Conservation (phyloP, 2,888 invertebrate genomes). For the Dione juno region DNA sequence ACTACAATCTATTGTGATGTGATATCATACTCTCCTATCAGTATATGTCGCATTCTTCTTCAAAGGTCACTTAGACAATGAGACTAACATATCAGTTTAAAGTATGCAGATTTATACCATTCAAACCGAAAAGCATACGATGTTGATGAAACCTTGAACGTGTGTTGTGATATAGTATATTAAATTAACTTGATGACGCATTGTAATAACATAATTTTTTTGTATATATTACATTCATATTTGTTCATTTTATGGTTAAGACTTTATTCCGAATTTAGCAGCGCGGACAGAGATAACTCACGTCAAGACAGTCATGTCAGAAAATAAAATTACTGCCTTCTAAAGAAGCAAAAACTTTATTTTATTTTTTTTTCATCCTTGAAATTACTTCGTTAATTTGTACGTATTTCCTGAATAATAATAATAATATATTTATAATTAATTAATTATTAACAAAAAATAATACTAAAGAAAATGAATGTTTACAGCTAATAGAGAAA, state of each 20-base stretch:
- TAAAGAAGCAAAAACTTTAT: neutral
- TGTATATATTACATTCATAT: too few species aligned
- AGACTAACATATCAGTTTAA: conserved; percentile 43
- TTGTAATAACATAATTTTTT: too few species aligned
- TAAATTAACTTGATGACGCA: too few species aligned
- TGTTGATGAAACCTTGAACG: neutral
- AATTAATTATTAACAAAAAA: neutral
- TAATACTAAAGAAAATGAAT: neutral
- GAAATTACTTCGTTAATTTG: neutral
- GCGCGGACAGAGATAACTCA: too few species aligned
- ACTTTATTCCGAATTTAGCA: too few species aligned
- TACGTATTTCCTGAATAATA: neutral
- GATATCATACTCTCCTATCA: conserved; percentile 18
- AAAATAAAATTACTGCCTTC: neutral
- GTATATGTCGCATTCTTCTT: conserved; percentile 16
- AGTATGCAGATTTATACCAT: conserved; percentile 47
- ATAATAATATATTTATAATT: neutral
- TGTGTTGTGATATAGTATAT: too few species aligned
- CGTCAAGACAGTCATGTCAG: too few species aligned
- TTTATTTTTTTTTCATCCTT: neutral
- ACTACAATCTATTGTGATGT: neutral
- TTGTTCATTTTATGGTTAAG: too few species aligned
- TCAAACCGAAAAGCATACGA: conserved; percentile 41
- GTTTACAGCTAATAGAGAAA: neutral
- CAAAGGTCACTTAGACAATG: conserved; percentile 46